These are phyloP conservation scores for Pristionchus fissidentatus DNA, from an alignment of 2,888 invertebrate species.

Conservation along the genomic window DNA sequence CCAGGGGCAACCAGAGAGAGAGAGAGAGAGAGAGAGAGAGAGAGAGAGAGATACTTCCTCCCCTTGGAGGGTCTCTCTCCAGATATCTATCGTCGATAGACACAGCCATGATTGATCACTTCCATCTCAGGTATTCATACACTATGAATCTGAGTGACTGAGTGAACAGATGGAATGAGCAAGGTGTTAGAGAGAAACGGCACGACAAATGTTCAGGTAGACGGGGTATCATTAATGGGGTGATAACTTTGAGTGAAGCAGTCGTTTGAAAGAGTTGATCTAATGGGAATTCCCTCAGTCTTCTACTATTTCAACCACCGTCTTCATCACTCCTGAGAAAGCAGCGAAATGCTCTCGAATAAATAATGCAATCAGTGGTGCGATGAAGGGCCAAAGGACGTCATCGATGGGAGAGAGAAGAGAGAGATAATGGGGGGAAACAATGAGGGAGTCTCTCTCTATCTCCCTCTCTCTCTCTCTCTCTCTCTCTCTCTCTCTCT, in stretches of 20 bases:
- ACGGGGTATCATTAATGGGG: not conserved
- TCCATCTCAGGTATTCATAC: no score
- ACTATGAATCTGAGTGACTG: no score
- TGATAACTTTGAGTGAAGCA: constrained; percentile 6
- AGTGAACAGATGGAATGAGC: not conserved
- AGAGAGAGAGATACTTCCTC: constrained; percentile 33
- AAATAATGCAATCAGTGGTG: not conserved
- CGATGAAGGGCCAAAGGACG: not conserved
- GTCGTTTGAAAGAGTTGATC: not conserved
- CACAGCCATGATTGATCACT: no score
- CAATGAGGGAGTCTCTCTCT: constrained; percentile 29
- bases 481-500: constrained; percentile 7
- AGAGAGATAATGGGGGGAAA: constrained; percentile 39
- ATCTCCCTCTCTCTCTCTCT: constrained; percentile 4
- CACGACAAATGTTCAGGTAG: not conserved
- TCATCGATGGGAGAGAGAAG: constrained; percentile 3
- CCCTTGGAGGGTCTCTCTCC: not conserved
- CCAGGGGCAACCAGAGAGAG: constrained; percentile 4
- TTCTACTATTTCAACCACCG: no score
- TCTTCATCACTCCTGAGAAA: no score
- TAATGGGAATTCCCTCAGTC: no score
- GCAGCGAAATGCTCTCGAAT: not conserved
- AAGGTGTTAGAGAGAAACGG: not conserved
- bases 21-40: no score
- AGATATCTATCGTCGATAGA: no score